Conservation (phyloP, 2,113 vertebrate species). For the Zeus faber region DNA sequence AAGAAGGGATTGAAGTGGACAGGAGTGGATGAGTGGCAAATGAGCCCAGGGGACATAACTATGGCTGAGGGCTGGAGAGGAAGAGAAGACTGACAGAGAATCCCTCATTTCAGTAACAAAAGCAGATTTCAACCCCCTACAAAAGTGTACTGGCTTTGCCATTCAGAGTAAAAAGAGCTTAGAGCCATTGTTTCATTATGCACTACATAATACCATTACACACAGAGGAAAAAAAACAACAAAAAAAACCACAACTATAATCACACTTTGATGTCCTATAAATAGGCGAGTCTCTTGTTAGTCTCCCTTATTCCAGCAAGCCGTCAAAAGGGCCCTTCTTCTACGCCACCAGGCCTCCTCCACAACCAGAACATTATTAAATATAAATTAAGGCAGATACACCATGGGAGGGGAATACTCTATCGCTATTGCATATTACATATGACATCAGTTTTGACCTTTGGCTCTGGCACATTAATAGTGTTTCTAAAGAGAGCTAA, state of each 20-base stretch:
- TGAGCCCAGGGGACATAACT: conserved; percentile 1
- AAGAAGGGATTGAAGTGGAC: not conserved
- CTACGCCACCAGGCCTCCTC: conserved; percentile 3
- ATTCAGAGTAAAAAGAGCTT: not conserved
- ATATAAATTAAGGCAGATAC: conserved; percentile 45
- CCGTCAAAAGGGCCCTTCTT: conserved; percentile 13
- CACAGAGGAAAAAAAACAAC: no score
- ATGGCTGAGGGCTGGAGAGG: conserved; percentile 10
- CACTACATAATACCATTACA: conserved; percentile 1
- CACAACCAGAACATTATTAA: conserved; percentile 34
- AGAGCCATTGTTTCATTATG: conserved; percentile 13
- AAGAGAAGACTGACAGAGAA: not conserved
- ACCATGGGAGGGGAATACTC: conserved; percentile 30
- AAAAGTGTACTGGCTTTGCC: conserved; percentile 8
- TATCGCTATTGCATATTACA: conserved; percentile 28
- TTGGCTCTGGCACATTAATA: not conserved
- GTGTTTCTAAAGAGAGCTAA: conserved; percentile 1
- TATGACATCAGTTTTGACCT: conserved; percentile 15
- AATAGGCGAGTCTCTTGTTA: conserved; percentile 24
- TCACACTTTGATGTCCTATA: conserved; percentile 14
- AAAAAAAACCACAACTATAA: not conserved
- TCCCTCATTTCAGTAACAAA: conserved; percentile 8
- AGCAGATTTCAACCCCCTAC: conserved; percentile 8
- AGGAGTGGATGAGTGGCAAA: not conserved
- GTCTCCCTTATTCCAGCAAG: conserved; percentile 15